A percentile compares a stretch with the other conserved stretches of the same genome.
Evolutionary conservation across 2,888 invertebrate genomes (phyloP).

Genomic region (Spatulosminthurus flaviceps): DNA sequence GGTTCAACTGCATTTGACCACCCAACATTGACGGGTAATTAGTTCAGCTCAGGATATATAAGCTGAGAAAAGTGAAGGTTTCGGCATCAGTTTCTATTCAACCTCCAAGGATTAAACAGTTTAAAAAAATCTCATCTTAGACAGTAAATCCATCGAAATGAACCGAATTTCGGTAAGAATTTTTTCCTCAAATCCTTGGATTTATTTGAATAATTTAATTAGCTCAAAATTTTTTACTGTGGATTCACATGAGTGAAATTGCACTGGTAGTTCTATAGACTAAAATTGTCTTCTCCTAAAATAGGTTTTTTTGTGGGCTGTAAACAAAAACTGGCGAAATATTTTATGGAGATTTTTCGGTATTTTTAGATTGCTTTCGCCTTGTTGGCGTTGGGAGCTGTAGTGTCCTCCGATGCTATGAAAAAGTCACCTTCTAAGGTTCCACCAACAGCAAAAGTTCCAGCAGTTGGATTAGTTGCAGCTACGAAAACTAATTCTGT

Average conservation of each 20-base stretch:
- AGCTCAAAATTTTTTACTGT: neutral
- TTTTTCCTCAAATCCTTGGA: neutral
- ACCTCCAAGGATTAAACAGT: neutral
- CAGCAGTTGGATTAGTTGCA: neutral
- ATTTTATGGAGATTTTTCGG: neutral
- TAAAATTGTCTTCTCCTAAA: neutral
- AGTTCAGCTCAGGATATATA: constrained; percentile 8
- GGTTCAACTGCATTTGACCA: constrained; percentile 4
- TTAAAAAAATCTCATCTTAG: neutral
- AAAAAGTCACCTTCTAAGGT: neutral
- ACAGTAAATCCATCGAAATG: neutral
- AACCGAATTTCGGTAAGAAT: neutral
- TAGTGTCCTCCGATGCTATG: neutral
- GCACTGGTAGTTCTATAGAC: no score
- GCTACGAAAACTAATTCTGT: neutral
- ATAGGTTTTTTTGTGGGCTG: no score
- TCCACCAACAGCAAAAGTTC: no score
- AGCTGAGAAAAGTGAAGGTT: neutral
- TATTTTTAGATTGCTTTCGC: neutral
- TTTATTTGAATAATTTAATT: neutral
- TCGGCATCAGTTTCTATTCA: neutral
- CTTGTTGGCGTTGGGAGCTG: neutral
- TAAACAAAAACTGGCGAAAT: no score
- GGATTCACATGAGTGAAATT: no score
- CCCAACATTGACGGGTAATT: constrained; percentile 18